Conservation (phyloP, 2,888 invertebrate species). For the Hedya salicella region DNA sequence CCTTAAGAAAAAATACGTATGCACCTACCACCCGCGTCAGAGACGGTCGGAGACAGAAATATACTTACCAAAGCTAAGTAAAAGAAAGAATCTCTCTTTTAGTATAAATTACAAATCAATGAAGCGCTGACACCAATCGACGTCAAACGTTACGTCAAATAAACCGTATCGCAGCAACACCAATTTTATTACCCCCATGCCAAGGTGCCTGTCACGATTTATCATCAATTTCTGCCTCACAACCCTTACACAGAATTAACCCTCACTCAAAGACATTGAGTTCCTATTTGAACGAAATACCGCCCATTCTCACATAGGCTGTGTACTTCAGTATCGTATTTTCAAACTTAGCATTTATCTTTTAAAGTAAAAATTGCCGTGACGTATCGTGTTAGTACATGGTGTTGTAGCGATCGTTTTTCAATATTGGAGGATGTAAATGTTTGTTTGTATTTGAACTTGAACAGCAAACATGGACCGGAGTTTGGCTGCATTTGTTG, state of each 20-base stretch:
- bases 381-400: background rate
- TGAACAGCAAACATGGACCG: background rate
- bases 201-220: constrained; percentile 23
- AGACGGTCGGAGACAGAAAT: too few relatives aligned
- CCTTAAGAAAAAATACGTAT: too few relatives aligned
- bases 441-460: background rate
- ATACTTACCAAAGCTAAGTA: too few relatives aligned
- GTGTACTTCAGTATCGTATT: background rate
- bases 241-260: background rate
- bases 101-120: constrained; percentile 2
- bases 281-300: background rate
- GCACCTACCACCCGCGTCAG: too few relatives aligned
- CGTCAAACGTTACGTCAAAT: constrained; percentile 24
- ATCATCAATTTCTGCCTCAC: constrained; percentile 11
- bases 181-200: constrained; percentile 26
- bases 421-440: background rate
- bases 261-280: background rate
- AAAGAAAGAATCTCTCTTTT: too few relatives aligned
- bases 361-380: background rate
- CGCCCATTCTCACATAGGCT: too few relatives aligned
- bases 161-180: constrained; percentile 25
- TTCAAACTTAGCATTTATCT: background rate
- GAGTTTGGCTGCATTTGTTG: background rate
- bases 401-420: constrained; percentile 1
- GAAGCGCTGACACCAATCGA: constrained; percentile 17